Percentiles rank a stretch among this genome's conserved stretches.
phyloP scores from a whole-genome alignment of 2,113 vertebrate genomes.

The Chiloscyllium plagiosum region DNA sequence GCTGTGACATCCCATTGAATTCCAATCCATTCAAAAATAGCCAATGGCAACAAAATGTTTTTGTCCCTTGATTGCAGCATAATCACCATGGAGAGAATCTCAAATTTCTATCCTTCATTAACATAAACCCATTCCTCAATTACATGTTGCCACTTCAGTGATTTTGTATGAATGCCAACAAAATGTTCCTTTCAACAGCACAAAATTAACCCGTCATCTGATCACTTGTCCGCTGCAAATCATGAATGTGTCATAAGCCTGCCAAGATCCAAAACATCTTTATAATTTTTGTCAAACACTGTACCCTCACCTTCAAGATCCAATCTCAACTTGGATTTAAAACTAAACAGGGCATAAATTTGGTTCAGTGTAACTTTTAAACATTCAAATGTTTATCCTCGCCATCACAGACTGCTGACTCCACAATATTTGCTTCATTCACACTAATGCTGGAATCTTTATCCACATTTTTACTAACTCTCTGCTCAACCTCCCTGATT shows the following conservation, averaged over 20 bases:
- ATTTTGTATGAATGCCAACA: neutral
- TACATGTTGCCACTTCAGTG: neutral
- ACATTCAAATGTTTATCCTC: neutral
- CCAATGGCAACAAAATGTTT: neutral
- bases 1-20: neutral
- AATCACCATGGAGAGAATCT: neutral
- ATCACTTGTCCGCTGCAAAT: neutral
- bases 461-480: neutral
- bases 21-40: neutral
- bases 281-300: neutral
- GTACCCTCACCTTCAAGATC: neutral
- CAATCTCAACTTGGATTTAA: neutral
- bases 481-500: neutral
- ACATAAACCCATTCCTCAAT: neutral
- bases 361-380: neutral
- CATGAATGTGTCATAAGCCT: neutral
- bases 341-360: neutral
- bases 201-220: neutral
- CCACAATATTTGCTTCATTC: neutral
- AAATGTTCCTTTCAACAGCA: neutral
- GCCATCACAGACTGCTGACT: neutral
- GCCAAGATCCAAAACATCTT: neutral
- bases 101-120: neutral
- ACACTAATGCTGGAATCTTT: neutral
- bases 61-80: neutral